Evolutionary conservation across 2,888 invertebrate species (phyloP).

Genomic region (Axea sp.): DNA sequence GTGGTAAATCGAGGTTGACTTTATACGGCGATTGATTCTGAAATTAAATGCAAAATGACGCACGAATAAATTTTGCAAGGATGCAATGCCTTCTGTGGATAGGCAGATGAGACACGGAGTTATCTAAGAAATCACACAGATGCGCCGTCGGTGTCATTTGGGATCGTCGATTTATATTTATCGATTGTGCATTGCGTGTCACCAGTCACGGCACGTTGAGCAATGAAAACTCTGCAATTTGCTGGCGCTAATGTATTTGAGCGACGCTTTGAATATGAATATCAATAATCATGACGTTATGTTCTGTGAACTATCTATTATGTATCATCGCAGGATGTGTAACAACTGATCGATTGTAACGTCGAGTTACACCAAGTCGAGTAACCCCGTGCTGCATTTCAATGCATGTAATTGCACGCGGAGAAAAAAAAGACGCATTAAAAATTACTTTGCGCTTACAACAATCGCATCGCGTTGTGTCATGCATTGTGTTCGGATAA

Average conservation of each 20-base stretch:
- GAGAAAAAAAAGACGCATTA: too few relatives aligned
- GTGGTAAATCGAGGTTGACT: slow-evolving; percentile 18
- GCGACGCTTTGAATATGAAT: slow-evolving; percentile 22
- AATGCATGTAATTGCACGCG: too few relatives aligned
- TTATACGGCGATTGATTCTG: slow-evolving; percentile 21
- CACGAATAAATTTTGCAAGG: slow-evolving; percentile 30
- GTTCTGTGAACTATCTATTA: slow-evolving; percentile 34
- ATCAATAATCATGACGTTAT: slow-evolving; percentile 28
- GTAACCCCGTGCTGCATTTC: slow-evolving; percentile 4
- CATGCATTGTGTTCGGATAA: too few relatives aligned
- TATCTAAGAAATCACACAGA: slow-evolving; percentile 8
- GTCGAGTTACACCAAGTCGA: slow-evolving; percentile 40
- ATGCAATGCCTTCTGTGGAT: not conserved
- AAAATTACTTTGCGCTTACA: too few relatives aligned
- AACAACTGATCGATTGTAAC: slow-evolving; percentile 47
- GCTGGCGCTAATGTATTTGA: slow-evolving; percentile 9
- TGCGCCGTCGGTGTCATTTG: not conserved
- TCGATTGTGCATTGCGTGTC: slow-evolving; percentile 22
- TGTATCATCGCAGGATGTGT: slow-evolving; percentile 28
- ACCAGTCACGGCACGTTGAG: slow-evolving; percentile 11
- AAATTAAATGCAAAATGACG: slow-evolving; percentile 32
- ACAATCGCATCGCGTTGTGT: too few relatives aligned
- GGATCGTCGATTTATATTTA: slow-evolving; percentile 27
- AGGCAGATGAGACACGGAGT: slow-evolving; percentile 2
- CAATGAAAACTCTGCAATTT: slow-evolving; percentile 26